Evolutionary conservation across 2,888 invertebrate genomes (phyloP).

Genomic region (Aphodius granarius): DNA sequence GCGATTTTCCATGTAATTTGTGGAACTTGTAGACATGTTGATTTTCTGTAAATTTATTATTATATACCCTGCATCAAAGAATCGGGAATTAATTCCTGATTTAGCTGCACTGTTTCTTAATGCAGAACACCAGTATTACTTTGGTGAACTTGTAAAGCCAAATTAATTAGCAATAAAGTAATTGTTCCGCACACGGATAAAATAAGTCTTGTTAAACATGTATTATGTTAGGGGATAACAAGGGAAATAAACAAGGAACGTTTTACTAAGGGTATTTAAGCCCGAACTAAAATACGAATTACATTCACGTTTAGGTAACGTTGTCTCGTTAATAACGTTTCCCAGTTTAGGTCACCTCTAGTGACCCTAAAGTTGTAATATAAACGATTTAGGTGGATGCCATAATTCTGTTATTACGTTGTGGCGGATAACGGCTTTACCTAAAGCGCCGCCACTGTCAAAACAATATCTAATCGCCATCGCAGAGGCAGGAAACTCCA

Average conservation of each 20-base stretch:
- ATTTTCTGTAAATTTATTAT: too few relatives aligned
- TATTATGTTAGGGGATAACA: background rate
- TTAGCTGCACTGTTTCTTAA: too few relatives aligned
- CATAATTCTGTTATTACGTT: slow-evolving; percentile 10
- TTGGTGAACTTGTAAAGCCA: too few relatives aligned
- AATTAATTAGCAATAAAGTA: too few relatives aligned
- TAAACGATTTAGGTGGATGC: slow-evolving; percentile 9
- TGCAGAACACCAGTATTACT: too few relatives aligned
- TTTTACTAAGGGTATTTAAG: background rate
- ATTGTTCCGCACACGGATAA: background rate
- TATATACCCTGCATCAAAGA: too few relatives aligned
- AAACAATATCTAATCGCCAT: background rate
- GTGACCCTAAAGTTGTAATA: slow-evolving; percentile 12
- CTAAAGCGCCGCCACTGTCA: background rate
- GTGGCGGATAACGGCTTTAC: background rate
- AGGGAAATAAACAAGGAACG: slow-evolving; percentile 1
- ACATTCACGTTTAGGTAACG: slow-evolving; percentile 8
- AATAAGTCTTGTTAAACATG: slow-evolving; percentile 6
- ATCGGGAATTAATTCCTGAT: too few relatives aligned
- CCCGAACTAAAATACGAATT: slow-evolving; percentile 1
- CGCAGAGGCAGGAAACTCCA: background rate
- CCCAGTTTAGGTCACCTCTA: slow-evolving; percentile 1
- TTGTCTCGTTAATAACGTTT: slow-evolving; percentile 11
- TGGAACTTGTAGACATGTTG: background rate
- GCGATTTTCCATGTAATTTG: too few relatives aligned